Evolutionary conservation across 1,140 invertebrate genomes (phyloP).

Genomic region (Batillaria attramentaria): DNA sequence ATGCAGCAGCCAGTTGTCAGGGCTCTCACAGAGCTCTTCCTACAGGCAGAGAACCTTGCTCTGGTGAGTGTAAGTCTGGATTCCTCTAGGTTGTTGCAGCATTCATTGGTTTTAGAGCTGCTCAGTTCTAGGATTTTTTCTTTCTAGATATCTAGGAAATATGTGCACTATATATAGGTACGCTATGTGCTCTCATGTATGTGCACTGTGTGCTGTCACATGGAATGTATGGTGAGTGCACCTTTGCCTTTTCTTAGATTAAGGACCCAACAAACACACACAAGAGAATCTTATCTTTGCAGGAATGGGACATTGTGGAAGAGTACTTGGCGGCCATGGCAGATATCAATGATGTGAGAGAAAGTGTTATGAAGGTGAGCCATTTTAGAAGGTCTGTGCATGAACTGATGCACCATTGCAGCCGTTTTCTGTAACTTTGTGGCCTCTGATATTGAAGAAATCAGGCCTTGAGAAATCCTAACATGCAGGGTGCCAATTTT

Average conservation of each 20-base stretch:
- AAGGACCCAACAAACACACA: neutral
- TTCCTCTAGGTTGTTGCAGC: neutral
- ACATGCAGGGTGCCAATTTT: neutral
- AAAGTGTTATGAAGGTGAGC: constrained; percentile 49
- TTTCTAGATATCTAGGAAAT: too few species aligned
- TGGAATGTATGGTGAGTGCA: neutral
- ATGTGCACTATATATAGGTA: neutral
- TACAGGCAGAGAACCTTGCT: constrained; percentile 66
- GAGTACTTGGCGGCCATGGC: constrained; percentile 58
- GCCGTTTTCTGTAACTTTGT: neutral
- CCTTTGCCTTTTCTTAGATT: neutral
- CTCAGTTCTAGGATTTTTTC: neutral
- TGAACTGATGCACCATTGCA: too few species aligned
- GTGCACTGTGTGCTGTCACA: neutral
- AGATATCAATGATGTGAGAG: constrained; percentile 52
- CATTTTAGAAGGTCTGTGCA: too few species aligned
- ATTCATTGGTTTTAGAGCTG: neutral
- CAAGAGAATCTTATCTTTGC: constrained; percentile 11
- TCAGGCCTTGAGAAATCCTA: neutral
- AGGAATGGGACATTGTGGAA: constrained; percentile 57
- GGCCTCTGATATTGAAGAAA: neutral
- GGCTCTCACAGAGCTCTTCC: constrained; percentile 68
- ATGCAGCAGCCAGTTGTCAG: constrained; percentile 61
- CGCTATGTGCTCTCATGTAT: neutral
- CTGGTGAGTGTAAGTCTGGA: constrained; percentile 54